A percentile compares a stretch with the other conserved stretches of the same genome.
Conservation (phyloP, 2,888 invertebrate genomes). For the Eupeodes latifasciatus region DNA sequence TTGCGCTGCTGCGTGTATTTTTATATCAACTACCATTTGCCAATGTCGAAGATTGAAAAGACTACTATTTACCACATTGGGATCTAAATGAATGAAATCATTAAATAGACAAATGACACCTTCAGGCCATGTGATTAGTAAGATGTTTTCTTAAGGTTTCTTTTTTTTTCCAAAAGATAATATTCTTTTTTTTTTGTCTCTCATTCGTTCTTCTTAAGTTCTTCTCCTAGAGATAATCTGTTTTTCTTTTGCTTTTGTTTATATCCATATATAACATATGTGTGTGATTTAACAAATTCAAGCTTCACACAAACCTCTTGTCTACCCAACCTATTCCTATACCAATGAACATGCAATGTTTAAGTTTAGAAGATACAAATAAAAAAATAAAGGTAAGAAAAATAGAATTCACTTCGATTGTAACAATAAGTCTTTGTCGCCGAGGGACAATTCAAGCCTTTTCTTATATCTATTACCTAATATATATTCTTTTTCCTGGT, state of each 20-base stretch:
- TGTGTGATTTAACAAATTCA: conserved; percentile 21
- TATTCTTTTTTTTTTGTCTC: conserved; percentile 20
- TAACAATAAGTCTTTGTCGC: conserved; percentile 76
- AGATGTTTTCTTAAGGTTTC: conserved; percentile 59
- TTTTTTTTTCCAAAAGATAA: conserved; percentile 37
- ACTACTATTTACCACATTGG: conserved; percentile 63
- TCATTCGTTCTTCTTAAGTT: background rate
- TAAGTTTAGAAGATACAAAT: background rate
- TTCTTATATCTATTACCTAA: conserved; percentile 61
- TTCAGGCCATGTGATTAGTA: conserved; percentile 73
- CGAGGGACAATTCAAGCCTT: conserved; percentile 59
- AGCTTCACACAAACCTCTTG: conserved; percentile 11
- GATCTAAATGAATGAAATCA: conserved; percentile 73
- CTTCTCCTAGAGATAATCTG: background rate
- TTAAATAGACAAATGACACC: conserved; percentile 76
- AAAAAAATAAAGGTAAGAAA: background rate
- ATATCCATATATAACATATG: conserved; percentile 20
- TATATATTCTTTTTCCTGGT: background rate
- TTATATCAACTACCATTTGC: conserved; percentile 66
- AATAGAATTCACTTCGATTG: conserved; percentile 63
- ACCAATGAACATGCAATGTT: too few relatives aligned
- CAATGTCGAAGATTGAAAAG: conserved; percentile 64
- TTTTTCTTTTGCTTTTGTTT: conserved; percentile 49
- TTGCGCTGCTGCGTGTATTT: conserved; percentile 44
- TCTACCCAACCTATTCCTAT: too few relatives aligned